phyloP scores from a whole-genome alignment of 2,797 vertebrate species.

The Onychomys torridus region DNA sequence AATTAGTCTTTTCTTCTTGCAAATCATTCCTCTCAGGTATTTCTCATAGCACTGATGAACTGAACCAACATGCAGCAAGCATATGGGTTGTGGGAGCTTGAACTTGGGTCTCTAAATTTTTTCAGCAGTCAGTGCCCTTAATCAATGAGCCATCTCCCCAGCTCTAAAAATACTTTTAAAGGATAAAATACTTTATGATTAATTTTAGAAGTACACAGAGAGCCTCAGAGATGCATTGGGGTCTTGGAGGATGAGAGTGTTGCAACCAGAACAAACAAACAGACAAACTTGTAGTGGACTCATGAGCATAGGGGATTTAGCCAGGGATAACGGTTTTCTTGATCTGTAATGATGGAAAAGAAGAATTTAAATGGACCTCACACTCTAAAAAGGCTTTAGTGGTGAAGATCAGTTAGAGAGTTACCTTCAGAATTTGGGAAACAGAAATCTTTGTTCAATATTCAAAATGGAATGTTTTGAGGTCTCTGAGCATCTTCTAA shows the following conservation, averaged over 20 bases:
- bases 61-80: background rate
- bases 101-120: background rate
- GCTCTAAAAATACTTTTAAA: background rate
- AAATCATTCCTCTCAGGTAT: background rate
- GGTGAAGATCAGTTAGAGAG: background rate
- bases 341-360: background rate
- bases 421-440: background rate
- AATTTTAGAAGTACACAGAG: background rate
- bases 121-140: background rate
- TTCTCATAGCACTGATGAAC: background rate
- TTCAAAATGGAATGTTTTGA: background rate
- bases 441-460: background rate
- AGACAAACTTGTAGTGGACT: background rate
- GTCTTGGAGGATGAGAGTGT: background rate
- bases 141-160: background rate
- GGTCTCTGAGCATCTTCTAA: background rate
- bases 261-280: background rate
- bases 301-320: background rate
- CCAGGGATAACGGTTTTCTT: background rate
- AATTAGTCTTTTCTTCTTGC: background rate
- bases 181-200: background rate
- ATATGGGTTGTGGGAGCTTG: background rate
- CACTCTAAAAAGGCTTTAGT: background rate
- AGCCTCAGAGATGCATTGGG: background rate
- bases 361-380: fast-evolving